These are phyloP conservation scores for Lophius americanus DNA, from an alignment of 2,797 vertebrate species.

Conservation along the genomic window DNA sequence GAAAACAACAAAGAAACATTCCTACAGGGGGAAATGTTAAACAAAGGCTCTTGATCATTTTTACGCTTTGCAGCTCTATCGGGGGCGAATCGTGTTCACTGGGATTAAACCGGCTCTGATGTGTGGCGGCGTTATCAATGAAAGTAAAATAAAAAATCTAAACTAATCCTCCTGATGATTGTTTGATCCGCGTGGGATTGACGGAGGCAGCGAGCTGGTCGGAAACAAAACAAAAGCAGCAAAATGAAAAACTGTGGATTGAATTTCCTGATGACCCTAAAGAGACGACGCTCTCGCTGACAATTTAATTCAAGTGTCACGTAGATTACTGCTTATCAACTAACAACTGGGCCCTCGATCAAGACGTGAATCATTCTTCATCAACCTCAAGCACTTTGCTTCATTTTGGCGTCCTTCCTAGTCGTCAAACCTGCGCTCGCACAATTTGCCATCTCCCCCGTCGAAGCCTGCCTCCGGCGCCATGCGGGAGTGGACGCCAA, in stretches of 20 bases:
- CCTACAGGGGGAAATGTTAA: conserved; percentile 50
- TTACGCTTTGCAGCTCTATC: conserved; percentile 53
- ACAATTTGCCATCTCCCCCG: conserved; percentile 25
- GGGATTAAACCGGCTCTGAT: conserved; percentile 44
- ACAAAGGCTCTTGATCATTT: conserved; percentile 50
- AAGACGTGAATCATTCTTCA: conserved; percentile 18
- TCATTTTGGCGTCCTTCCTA: conserved; percentile 20
- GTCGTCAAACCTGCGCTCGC: conserved; percentile 46
- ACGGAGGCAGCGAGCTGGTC: conserved; percentile 4
- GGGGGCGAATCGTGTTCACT: conserved; percentile 48
- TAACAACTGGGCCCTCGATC: conserved; percentile 27
- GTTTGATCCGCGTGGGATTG: conserved; percentile 32
- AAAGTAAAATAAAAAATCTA: conserved; percentile 10
- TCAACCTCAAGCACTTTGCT: conserved; percentile 22
- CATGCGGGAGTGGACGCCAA: conserved; percentile 17
- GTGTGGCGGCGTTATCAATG: conserved; percentile 28
- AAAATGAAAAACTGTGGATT: conserved; percentile 7
- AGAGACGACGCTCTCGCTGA: neutral
- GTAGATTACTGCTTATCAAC: too few species aligned
- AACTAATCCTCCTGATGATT: conserved; percentile 23
- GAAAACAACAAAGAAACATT: conserved; percentile 43
- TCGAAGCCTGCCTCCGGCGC: conserved; percentile 21
- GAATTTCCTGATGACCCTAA: neutral
- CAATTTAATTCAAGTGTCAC: too few species aligned
- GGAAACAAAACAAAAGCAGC: neutral